These are phyloP conservation scores for Melangyna quadrimaculata DNA, from an alignment of 2,888 invertebrate genomes.

Conservation along the genomic window DNA sequence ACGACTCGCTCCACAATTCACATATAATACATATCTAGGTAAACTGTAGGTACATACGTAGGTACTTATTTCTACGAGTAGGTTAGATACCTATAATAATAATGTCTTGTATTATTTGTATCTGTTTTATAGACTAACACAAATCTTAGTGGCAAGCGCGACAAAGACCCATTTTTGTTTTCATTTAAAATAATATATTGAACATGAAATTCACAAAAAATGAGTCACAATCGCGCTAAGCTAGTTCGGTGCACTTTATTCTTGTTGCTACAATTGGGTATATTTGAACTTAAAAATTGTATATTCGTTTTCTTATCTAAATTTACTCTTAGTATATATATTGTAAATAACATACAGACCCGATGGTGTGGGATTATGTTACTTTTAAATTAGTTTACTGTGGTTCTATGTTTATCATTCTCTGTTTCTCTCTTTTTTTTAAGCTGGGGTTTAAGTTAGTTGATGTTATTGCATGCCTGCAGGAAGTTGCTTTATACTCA, in stretches of 20 bases:
- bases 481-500: slow-evolving; percentile 65
- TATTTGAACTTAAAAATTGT: slow-evolving; percentile 66
- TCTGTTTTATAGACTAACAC: slow-evolving; percentile 43
- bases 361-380: slow-evolving; percentile 64
- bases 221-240: slow-evolving; percentile 60
- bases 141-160: slow-evolving; percentile 10
- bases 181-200: slow-evolving; percentile 32
- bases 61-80: background rate
- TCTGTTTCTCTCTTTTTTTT: slow-evolving; percentile 29
- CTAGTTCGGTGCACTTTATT: slow-evolving; percentile 45
- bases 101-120: background rate
- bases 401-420: slow-evolving; percentile 10
- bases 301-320: slow-evolving; percentile 61
- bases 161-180: slow-evolving; percentile 61
- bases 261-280: slow-evolving; percentile 44
- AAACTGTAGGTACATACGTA: slow-evolving; percentile 7
- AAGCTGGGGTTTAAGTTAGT: slow-evolving; percentile 54
- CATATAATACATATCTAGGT: background rate
- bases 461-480: slow-evolving; percentile 42
- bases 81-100: background rate
- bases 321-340: slow-evolving; percentile 66
- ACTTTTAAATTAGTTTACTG: slow-evolving; percentile 34
- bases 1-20: slow-evolving; percentile 25
- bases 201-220: slow-evolving; percentile 67
- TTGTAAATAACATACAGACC: slow-evolving; percentile 5